Percentiles rank a stretch among this genome's conserved stretches.
These are phyloP conservation scores for Esperia sulphurella DNA, from an alignment of 2,888 invertebrate species.

Conservation along the genomic window DNA sequence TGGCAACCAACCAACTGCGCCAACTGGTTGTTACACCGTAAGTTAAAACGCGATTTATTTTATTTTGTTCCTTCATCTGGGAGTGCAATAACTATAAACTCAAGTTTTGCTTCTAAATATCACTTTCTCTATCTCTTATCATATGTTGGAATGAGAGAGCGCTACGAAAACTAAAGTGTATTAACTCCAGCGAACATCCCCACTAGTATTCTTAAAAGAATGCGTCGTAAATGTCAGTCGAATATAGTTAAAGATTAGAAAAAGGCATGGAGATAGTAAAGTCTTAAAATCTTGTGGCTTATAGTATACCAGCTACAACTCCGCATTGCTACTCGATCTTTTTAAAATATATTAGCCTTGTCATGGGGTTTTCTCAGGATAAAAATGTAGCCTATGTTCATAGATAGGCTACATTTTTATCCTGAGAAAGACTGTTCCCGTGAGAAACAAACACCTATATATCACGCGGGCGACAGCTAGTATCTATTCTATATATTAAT, in stretches of 20 bases:
- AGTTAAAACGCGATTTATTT: constrained; percentile 9
- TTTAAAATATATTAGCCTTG: too few relatives aligned
- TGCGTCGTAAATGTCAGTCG: constrained; percentile 6
- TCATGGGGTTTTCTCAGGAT: too few relatives aligned
- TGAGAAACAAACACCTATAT: too few relatives aligned
- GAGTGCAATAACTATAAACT: background rate
- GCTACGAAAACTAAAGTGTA: background rate
- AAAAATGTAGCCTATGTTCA: too few relatives aligned
- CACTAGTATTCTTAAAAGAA: constrained; percentile 6
- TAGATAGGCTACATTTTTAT: too few relatives aligned
- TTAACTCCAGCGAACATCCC: background rate
- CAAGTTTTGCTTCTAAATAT: background rate
- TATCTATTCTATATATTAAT: too few relatives aligned
- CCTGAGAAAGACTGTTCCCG: too few relatives aligned
- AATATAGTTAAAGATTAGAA: background rate
- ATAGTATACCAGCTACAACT: too few relatives aligned
- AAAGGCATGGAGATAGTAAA: constrained; percentile 4
- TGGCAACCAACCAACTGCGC: constrained; percentile 12
- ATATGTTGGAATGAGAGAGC: background rate
- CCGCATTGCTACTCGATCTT: too few relatives aligned
- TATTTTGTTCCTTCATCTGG: background rate
- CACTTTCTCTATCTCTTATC: background rate
- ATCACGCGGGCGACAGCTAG: too few relatives aligned
- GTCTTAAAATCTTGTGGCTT: too few relatives aligned
- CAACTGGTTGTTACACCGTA: constrained; percentile 12